Evolutionary conservation across 2,888 invertebrate species (phyloP).

Genomic region (Brachypalpus laphriformis): DNA sequence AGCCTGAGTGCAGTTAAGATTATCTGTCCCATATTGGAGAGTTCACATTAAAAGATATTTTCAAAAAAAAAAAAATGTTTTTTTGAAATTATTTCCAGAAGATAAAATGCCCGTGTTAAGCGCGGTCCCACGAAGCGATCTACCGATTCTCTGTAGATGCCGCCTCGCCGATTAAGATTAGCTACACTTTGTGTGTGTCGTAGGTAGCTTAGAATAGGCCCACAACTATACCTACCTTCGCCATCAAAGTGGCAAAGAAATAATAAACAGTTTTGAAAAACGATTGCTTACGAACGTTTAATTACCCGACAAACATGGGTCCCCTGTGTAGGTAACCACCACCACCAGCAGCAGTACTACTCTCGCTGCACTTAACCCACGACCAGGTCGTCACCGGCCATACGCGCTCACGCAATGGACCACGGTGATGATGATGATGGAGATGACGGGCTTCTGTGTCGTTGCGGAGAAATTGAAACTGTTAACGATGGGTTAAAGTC

Average conservation of each 20-base stretch:
- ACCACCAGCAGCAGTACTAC: background rate
- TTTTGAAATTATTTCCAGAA: conserved; percentile 67
- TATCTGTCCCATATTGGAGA: conserved; percentile 14
- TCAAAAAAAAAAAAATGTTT: conserved; percentile 5
- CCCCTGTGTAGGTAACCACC: conserved; percentile 15
- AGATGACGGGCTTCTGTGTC: conserved; percentile 70
- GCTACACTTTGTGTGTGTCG: conserved; percentile 51
- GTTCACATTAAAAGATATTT: conserved; percentile 52
- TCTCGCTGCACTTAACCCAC: conserved; percentile 63
- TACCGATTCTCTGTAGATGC: conserved; percentile 61
- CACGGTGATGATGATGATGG: conserved; percentile 33
- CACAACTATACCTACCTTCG: background rate
- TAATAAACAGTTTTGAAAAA: conserved; percentile 65
- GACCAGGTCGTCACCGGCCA: conserved; percentile 42
- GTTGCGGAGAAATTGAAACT: conserved; percentile 67
- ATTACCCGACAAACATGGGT: conserved; percentile 64
- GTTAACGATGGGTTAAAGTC: conserved; percentile 64
- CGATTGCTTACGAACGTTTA: conserved; percentile 65
- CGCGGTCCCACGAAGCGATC: conserved; percentile 52
- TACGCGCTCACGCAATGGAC: conserved; percentile 27
- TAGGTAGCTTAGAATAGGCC: conserved; percentile 30
- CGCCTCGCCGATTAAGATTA: conserved; percentile 65
- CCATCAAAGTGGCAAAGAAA: conserved; percentile 25
- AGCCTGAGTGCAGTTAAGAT: conserved; percentile 57
- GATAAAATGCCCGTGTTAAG: conserved; percentile 64